Evolutionary conservation across 2,888 invertebrate genomes (phyloP), one percentile per base, ranked within the genome.

Genomic region (Nebria brevicollis): DNA sequence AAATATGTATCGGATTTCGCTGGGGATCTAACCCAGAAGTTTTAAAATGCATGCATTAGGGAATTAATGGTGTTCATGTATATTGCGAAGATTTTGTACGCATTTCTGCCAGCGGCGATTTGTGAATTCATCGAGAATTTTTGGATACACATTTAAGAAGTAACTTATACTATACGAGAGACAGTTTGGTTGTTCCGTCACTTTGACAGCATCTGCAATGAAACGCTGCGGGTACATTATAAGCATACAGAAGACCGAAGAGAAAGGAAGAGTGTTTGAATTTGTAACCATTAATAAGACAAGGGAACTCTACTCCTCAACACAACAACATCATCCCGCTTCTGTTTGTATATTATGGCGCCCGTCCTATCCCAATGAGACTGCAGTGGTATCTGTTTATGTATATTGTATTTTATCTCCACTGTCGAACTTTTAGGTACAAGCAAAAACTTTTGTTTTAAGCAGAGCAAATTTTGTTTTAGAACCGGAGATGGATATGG

Each of bases 151-250:
- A 64, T 78, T 78, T 74, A 78, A 78, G 73, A 78, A 78, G 66
- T 74, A 66, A 54, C 11, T 54, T 3, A 54, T 54, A 6, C 43
- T 8, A 11, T 13, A 11, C 54, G 54, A 54, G 74, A 65, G 78
- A 78, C 78, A 78, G 78, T 78, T 78, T 68, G 73, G 72, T 26
- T 77, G 74, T 66, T 78, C 66, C 78, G 78, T 78, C 78, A 78
- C 78, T 78, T 72, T 78, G 78, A 78, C 78, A 77, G 72, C 77
- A 78, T 78, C 78, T 78, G 74, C 74, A 78, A 66, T 74, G 54
- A 73, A 74, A 74, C 72, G 74, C 78, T 78, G 65, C 66, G 78
- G 66, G 78, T 78, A 74, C 25, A 54, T 54, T 54, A 54, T 54
- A 54, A 54, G 54, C 54, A 54, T 54, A 54, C 54, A 6, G 54